Base-by-base conservation (phyloP, 2,113 vertebrate genomes). In the Zosterops lateralis region DNA sequence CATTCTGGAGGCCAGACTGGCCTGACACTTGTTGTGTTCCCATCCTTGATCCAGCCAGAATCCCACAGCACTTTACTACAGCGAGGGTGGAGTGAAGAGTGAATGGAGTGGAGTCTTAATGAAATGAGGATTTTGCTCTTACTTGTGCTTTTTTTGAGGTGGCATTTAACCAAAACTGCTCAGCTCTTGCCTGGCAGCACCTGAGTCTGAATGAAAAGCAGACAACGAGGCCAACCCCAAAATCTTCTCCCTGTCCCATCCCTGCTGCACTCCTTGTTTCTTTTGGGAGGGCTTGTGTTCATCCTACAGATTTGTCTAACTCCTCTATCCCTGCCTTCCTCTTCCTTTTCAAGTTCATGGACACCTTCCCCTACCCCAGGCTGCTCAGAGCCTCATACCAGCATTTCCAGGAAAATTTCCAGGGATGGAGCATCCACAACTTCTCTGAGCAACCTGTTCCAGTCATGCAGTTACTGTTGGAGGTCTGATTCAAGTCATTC, bases 171-270 rank as follows among this genome's bases (percentile, higher is more conserved):
- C 38, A 29, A 42, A 82, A 42, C 10, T 29, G n/a, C 13, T 67
- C 8, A 19, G 29, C 1, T 75, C 4, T 61, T 57, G 47, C 3
- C 66, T 50, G 32, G 24, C 13, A 67, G n/a, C 14, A 2, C 5
- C 6, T 29, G 53, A 53, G 17, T 9, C 40, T 15, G 29, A 28
- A 8, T 1, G 20, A 57, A 32, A 47, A 57, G 1, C 48, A 72
- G 32, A 26, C 8, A 45, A 3, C 1, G 12, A 12, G n/a, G 14
- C 1, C 42, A 61, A 60, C 67, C 17, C 3, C 36, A 45, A 0
- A 17, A 18, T 7, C 56, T 44, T 60, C 26, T 26, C 34, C 22
- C n/a, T 58, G 7, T 29, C 19, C 40, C 26, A 2, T 38, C 44
- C 50, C 65, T 81, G 17, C 34, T 9, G 3, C 4, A 1, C 22